Percentiles rank a stretch among this genome's conserved stretches.
phyloP scores from a whole-genome alignment of 2,888 invertebrate species.

The Zelleria hepariella region DNA sequence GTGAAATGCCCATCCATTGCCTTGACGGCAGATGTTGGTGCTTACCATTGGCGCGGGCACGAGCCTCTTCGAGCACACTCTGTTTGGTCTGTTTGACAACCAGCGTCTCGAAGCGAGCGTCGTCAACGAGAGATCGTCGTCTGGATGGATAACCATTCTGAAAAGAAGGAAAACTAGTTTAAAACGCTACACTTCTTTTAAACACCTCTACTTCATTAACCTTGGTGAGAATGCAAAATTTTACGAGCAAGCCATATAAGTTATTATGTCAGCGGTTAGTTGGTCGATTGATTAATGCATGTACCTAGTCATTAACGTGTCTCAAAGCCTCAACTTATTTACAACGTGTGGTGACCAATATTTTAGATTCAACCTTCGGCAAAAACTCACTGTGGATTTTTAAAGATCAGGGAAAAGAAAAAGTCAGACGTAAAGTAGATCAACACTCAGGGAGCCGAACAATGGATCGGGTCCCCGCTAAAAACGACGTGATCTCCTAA shows the following conservation, averaged over 20 bases:
- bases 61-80: slow-evolving; percentile 91
- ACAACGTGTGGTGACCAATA: too few species aligned
- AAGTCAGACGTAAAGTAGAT: slow-evolving; percentile 1
- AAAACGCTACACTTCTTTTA: neutral
- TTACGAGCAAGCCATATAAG: neutral
- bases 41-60: slow-evolving; percentile 89
- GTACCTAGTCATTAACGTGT: neutral
- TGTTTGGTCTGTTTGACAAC: slow-evolving; percentile 96
- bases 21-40: slow-evolving; percentile 15
- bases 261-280: neutral
- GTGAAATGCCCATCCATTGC: too few species aligned
- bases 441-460: slow-evolving; percentile 18
- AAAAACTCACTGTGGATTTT: neutral
- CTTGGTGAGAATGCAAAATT: neutral
- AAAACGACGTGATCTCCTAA: slow-evolving; percentile 50
- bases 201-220: neutral
- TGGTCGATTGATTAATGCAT: neutral
- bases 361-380: neutral
- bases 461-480: slow-evolving; percentile 27
- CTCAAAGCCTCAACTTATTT: neutral
- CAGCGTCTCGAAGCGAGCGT: slow-evolving; percentile 96
- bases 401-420: neutral
- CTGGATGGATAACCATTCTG: slow-evolving; percentile 98
- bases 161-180: slow-evolving; percentile 39
- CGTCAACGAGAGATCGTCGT: slow-evolving; percentile 95